Conservation (phyloP, 2,888 invertebrate genomes). For the Adelphocoris suturalis region DNA sequence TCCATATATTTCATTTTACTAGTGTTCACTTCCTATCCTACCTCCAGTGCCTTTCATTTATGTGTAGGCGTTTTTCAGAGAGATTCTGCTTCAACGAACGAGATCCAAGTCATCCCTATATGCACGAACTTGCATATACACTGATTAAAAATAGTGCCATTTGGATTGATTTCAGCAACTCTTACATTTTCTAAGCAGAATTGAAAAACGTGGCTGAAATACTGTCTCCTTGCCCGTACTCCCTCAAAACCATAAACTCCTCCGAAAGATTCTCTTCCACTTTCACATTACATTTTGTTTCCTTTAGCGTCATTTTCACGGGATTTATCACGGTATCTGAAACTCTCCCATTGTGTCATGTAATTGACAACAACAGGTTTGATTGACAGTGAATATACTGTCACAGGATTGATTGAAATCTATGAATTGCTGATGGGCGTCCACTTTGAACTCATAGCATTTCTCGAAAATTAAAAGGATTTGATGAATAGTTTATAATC, state of each 20-base stretch:
- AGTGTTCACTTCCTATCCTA: conserved; percentile 7
- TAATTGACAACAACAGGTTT: background rate
- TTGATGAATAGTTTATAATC: background rate
- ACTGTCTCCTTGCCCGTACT: background rate
- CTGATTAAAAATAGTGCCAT: conserved; percentile 1
- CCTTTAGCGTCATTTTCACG: conserved; percentile 1
- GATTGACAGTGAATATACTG: background rate
- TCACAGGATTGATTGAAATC: conserved; percentile 24
- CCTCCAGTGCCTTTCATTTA: background rate
- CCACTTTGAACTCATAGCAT: background rate
- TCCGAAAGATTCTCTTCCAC: background rate
- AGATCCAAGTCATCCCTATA: conserved; percentile 3
- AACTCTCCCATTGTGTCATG: background rate
- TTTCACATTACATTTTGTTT: conserved; percentile 33
- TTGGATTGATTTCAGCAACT: background rate
- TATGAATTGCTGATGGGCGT: background rate
- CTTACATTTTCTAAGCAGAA: background rate
- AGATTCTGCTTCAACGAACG: background rate
- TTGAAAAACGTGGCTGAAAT: background rate
- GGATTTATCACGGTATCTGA: background rate
- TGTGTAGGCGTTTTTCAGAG: background rate
- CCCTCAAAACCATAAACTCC: background rate
- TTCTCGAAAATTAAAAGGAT: background rate
- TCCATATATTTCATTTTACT: background rate
- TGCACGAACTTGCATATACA: background rate